Conservation (phyloP, 2,797 vertebrate species). For the Lycodopsis pacificus region DNA sequence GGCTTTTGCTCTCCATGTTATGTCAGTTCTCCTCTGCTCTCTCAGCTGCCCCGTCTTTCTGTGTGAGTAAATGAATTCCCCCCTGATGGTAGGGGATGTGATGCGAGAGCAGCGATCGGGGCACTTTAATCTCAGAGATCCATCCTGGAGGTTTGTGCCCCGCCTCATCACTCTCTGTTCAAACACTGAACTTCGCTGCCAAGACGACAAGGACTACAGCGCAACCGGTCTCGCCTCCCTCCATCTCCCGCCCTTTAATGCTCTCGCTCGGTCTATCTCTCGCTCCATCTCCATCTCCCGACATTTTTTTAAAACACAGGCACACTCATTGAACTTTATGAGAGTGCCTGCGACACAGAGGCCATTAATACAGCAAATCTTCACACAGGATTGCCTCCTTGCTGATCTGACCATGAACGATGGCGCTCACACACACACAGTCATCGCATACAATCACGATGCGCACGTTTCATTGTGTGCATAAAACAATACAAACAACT, state of each 20-base stretch:
- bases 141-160: slow-evolving; percentile 79
- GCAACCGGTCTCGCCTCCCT: slow-evolving; percentile 48
- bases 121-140: slow-evolving; percentile 82
- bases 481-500: slow-evolving; percentile 59
- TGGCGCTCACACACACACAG: slow-evolving; percentile 11
- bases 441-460: slow-evolving; percentile 24
- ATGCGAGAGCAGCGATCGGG: slow-evolving; percentile 79
- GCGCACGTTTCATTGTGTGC: slow-evolving; percentile 40
- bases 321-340: slow-evolving; percentile 29
- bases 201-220: slow-evolving; percentile 77
- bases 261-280: slow-evolving; percentile 21
- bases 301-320: slow-evolving; percentile 45
- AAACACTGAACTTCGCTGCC: slow-evolving; percentile 81
- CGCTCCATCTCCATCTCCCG: slow-evolving; percentile 36
- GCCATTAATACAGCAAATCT: slow-evolving; percentile 25
- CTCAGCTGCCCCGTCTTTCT: slow-evolving; percentile 68
- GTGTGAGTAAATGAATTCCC: slow-evolving; percentile 81
- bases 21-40: slow-evolving; percentile 65
- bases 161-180: slow-evolving; percentile 77
- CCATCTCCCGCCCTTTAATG: slow-evolving; percentile 49
- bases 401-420: slow-evolving; percentile 38
- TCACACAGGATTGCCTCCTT: slow-evolving; percentile 26
- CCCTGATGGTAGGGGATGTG: slow-evolving; percentile 76
- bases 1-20: slow-evolving; percentile 70
- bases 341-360: slow-evolving; percentile 25